Evolutionary conservation across 2,797 vertebrate genomes (phyloP).

Genomic region (Phalloptychus januarius): DNA sequence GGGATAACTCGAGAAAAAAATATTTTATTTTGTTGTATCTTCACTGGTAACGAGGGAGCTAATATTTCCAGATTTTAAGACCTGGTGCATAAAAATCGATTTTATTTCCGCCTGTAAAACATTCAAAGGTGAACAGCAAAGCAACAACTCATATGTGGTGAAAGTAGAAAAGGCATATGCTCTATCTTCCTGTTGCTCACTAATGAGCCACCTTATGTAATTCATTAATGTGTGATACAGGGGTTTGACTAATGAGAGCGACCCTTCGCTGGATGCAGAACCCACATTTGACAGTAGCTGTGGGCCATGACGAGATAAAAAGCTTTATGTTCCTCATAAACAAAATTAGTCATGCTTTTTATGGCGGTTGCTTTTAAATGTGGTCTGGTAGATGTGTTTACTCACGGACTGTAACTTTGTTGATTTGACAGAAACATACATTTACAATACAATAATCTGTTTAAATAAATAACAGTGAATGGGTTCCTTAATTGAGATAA

Average conservation of each 20-base stretch:
- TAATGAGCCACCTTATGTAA: constrained; percentile 75
- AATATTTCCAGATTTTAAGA: neutral
- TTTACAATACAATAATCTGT: neutral
- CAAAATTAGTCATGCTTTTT: constrained; percentile 20
- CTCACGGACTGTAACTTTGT: neutral
- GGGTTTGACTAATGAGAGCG: constrained; percentile 69
- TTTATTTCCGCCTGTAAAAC: constrained; percentile 21
- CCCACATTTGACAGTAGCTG: constrained; percentile 33
- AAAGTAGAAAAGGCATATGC: constrained; percentile 54
- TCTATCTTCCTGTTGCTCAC: constrained; percentile 57
- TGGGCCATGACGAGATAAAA: constrained; percentile 5
- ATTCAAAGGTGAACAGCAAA: constrained; percentile 40
- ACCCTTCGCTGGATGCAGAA: constrained; percentile 65
- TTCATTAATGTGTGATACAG: constrained; percentile 65
- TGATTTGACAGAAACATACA: constrained; percentile 1
- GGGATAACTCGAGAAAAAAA: neutral
- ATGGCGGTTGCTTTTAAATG: neutral
- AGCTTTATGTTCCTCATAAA: constrained; percentile 9
- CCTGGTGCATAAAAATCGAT: neutral
- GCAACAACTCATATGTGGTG: constrained; percentile 44
- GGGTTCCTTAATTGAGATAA: neutral
- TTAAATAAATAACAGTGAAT: neutral
- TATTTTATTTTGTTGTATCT: neutral
- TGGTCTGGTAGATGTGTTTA: neutral
- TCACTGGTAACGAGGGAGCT: neutral